These are phyloP conservation scores for Nyctereutes procyonoides DNA, from an alignment of 2,113 vertebrate species.

Conservation along the genomic window DNA sequence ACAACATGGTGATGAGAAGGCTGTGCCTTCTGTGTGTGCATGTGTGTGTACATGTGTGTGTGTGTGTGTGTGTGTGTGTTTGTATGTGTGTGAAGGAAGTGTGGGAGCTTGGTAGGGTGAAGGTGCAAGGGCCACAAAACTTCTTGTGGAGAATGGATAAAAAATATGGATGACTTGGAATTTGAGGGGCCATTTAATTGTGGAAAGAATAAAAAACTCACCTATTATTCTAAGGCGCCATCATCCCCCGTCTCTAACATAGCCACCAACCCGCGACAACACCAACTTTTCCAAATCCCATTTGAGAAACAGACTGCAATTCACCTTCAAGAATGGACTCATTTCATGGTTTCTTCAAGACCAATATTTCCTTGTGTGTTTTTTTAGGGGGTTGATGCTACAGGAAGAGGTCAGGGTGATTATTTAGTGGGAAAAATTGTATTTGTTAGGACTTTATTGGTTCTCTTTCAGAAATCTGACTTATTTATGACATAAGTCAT, in stretches of 20 bases:
- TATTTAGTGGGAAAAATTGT: conserved; percentile 88
- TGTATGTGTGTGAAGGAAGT: neutral
- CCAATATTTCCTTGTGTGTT: conserved; percentile 43
- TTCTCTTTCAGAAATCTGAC: conserved; percentile 86
- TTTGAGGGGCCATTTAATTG: neutral
- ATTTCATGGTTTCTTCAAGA: conserved; percentile 73
- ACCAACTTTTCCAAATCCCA: no score
- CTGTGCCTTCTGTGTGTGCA: no score
- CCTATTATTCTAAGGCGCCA: fast-evolving
- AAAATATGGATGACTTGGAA: neutral
- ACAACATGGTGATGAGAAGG: fast-evolving
- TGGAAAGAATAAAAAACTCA: no score
- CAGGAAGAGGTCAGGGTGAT: conserved; percentile 88
- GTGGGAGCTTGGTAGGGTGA: no score
- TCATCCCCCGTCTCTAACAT: fast-evolving
- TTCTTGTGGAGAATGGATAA: neutral
- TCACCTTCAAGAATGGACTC: neutral
- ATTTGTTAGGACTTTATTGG: conserved; percentile 86
- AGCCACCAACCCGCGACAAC: fast-evolving
- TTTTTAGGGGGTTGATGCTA: conserved; percentile 75
- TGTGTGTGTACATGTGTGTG: fast-evolving
- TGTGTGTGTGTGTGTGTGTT: fast-evolving
- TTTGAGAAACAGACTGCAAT: neutral
- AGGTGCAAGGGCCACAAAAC: no score
- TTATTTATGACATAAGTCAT: conserved; percentile 88